Conservation (phyloP, 2,888 invertebrate genomes). For the Tromatobia lineatoria region DNA sequence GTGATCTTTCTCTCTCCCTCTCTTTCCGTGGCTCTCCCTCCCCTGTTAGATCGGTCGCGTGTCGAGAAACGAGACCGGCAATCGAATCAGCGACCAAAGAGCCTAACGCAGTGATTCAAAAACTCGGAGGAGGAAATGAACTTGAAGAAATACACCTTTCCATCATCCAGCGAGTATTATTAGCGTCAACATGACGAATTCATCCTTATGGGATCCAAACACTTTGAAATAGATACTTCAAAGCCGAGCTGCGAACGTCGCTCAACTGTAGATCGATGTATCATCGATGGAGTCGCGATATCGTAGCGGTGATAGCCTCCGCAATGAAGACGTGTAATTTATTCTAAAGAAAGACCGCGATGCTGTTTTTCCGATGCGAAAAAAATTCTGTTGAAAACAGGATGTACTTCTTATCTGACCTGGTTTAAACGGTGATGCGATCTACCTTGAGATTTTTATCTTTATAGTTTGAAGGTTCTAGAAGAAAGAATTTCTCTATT, state of each 20-base stretch:
- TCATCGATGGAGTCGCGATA: too few species aligned
- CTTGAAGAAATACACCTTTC: not conserved
- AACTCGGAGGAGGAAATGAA: constrained; percentile 5
- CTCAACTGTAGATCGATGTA: not conserved
- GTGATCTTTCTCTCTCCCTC: constrained; percentile 2
- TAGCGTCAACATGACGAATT: not conserved
- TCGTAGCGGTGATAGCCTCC: too few species aligned
- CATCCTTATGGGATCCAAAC: not conserved
- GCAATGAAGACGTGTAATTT: too few species aligned
- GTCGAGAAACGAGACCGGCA: constrained; percentile 61
- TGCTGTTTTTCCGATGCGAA: too few species aligned
- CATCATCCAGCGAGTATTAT: not conserved
- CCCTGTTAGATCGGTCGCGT: constrained; percentile 53
- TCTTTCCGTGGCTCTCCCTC: not conserved
- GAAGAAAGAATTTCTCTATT: too few species aligned
- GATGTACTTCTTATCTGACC: too few species aligned
- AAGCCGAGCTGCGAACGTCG: not conserved
- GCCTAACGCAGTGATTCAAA: not conserved
- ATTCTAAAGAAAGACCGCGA: too few species aligned
- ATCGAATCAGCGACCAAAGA: constrained; percentile 24
- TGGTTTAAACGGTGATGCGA: too few species aligned
- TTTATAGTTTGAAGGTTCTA: too few species aligned
- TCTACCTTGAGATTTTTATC: too few species aligned
- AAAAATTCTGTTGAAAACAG: too few species aligned
- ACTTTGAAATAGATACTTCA: too few species aligned